Evolutionary conservation across 1,140 invertebrate genomes (phyloP), one percentile per base, ranked within the genome.

Genomic region (Meteorus sp.): DNA sequence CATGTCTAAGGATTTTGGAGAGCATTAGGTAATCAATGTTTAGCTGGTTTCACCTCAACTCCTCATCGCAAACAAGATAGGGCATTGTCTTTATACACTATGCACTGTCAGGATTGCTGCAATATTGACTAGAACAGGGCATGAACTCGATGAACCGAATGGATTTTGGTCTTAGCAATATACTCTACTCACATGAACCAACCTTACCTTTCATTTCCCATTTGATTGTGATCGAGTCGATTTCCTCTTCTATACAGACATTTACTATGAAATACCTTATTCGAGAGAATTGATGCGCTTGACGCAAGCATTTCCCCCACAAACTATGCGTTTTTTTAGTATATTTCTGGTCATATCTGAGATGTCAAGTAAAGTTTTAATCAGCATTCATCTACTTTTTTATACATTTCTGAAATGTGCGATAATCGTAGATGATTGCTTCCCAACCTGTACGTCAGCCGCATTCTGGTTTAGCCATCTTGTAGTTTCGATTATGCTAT

Each of bases 61-160:
- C 23, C 45, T 48, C 27, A 29, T 48, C 25, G 45, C 45, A 48
- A 48, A 48, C 45, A 48, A 48, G n/a, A n/a, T 9, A 48, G 45
- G 13, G 45, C 23, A 29, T 48, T 27, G 43, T 45, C 13, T n/a
- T n/a, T n/a, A n/a, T n/a, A n/a, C n/a, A n/a, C n/a, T n/a, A 23
- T 48, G 11, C 11, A 25, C 22, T 48, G 11, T 15, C 23, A 8
- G 3, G 35, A 39, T 39, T n/a, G 8, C 8, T 39, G 3, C 35
- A 15, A 39, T 11, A 39, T 3, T 7, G 8, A n/a, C 3, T 7
- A 39, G 13, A 4, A 4, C 13, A 39, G 35, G 8, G 8, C 8
- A 39, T n/a, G 13, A 11, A 48, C 8, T 48, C n/a, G 23, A 48
- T 22, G 11, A 15, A 25, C 3, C 17, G 41, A 29, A 29, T n/a